These are phyloP conservation scores for Haemorhous mexicanus DNA, from an alignment of 2,113 vertebrate species.

Conservation along the genomic window DNA sequence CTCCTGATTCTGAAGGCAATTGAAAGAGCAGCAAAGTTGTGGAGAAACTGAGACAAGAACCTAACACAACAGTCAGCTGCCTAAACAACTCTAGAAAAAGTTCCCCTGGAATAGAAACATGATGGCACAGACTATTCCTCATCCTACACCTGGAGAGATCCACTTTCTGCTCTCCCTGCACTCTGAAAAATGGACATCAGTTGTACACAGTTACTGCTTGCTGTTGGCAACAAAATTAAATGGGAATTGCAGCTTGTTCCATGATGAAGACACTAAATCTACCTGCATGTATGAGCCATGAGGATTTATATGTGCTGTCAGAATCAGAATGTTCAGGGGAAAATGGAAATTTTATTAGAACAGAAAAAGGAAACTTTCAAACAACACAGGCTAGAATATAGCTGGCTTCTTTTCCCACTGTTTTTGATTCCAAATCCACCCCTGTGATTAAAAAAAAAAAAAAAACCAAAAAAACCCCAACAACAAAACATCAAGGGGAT, in stretches of 20 bases:
- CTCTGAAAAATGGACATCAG: background rate
- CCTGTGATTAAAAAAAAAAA: background rate
- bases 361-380: background rate
- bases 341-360: background rate
- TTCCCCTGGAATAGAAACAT: background rate
- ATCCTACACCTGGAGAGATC: background rate
- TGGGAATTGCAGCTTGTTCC: background rate
- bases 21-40: background rate
- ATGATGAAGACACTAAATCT: background rate
- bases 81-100: background rate
- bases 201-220: background rate
- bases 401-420: background rate
- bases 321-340: background rate
- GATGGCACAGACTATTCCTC: background rate
- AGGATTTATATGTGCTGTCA: background rate
- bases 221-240: background rate
- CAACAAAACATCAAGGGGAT: background rate
- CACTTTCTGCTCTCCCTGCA: background rate
- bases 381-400: background rate
- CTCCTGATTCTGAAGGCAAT: constrained; percentile 10
- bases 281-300: background rate
- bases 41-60: background rate
- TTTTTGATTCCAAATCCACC: background rate
- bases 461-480: background rate
- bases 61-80: background rate